These are phyloP conservation scores for Acanthoscelides obtectus DNA, from an alignment of 2,888 invertebrate species.

Conservation along the genomic window DNA sequence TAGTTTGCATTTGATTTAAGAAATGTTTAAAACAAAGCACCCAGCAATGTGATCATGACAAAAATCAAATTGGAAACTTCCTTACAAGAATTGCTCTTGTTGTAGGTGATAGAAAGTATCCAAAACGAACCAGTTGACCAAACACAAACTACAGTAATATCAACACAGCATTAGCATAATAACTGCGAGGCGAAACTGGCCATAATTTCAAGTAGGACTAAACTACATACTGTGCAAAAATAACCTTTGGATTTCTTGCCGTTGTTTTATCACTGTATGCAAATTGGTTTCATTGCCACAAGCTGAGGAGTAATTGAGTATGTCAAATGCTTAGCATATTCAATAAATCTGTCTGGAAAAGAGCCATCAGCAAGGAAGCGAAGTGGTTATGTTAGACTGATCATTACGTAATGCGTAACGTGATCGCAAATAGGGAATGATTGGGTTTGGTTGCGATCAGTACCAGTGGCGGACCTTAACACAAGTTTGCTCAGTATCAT, in stretches of 20 bases:
- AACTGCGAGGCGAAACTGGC: not conserved
- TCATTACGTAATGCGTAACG: not conserved
- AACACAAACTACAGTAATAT: not conserved
- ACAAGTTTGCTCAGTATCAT: too few relatives aligned
- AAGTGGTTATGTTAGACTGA: not conserved
- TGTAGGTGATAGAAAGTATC: not conserved
- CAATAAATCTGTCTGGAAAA: not conserved
- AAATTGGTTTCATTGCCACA: not conserved
- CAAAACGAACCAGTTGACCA: not conserved
- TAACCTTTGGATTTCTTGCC: not conserved
- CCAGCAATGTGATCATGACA: too few relatives aligned
- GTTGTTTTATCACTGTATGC: not conserved
- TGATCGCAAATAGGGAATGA: not conserved
- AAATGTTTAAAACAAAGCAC: too few relatives aligned
- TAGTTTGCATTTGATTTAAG: too few relatives aligned
- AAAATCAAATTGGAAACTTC: too few relatives aligned
- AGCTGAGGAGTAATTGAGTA: not conserved
- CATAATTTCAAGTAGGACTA: not conserved
- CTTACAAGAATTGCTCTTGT: not conserved
- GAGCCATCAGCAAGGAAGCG: not conserved
- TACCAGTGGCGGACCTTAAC: not conserved
- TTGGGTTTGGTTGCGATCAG: not conserved
- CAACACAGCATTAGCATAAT: not conserved
- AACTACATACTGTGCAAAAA: not conserved
- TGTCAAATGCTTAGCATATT: not conserved